These are phyloP conservation scores for Zosterops lateralis DNA, from an alignment of 2,113 vertebrate species.

Conservation along the genomic window DNA sequence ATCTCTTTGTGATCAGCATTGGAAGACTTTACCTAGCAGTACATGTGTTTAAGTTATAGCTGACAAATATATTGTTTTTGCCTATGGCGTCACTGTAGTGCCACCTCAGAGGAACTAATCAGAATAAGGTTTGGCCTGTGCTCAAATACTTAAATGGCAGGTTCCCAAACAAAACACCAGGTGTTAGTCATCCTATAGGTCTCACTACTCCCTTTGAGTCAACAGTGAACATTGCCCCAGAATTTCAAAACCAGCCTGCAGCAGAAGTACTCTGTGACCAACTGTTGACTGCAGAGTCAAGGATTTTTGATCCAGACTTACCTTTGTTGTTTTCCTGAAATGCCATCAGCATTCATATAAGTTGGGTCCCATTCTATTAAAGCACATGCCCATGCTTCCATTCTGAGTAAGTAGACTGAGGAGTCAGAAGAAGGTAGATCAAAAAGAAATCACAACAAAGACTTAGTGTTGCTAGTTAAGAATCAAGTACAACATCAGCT, in stretches of 20 bases:
- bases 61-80: background rate
- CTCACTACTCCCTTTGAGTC: background rate
- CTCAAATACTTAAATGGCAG: background rate
- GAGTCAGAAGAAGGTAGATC: background rate
- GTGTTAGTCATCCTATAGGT: constrained; percentile 3
- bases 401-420: background rate
- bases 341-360: background rate
- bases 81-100: background rate
- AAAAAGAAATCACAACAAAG: background rate
- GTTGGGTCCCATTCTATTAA: background rate
- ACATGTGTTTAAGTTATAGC: background rate
- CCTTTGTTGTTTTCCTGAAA: background rate
- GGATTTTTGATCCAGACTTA: background rate
- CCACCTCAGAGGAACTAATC: background rate
- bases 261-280: background rate
- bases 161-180: constrained; percentile 40
- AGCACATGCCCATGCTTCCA: background rate
- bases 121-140: background rate
- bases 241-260: background rate
- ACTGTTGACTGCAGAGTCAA: background rate
- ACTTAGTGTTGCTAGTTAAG: background rate
- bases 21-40: background rate
- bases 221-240: background rate
- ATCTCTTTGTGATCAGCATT: background rate
- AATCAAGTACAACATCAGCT: background rate